Conservation (phyloP, 2,113 vertebrate species). For the Nycticebus coucang region DNA sequence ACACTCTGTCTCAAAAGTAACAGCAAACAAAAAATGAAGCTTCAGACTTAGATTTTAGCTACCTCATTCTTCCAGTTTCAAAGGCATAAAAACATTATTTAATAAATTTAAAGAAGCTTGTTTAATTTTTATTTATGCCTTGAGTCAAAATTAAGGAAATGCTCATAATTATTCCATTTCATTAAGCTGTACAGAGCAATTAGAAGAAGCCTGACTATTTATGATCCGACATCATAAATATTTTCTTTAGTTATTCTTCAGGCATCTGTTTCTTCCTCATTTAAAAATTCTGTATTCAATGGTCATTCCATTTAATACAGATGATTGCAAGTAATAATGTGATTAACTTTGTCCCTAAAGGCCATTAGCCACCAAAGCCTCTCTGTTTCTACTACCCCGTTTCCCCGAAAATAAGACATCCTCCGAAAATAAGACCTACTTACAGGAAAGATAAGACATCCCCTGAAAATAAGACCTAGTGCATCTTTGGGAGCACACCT, state of each 20-base stretch:
- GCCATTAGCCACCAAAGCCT: not conserved
- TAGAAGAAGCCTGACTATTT: not conserved
- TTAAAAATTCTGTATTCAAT: not conserved
- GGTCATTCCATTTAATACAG: not conserved
- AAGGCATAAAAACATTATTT: not conserved
- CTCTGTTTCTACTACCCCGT: not conserved
- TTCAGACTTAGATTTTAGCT: not conserved
- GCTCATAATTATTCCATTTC: not conserved
- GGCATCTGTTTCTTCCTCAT: not conserved
- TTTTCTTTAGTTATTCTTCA: not conserved
- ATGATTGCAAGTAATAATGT: not conserved
- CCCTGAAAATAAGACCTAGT: too few species aligned
- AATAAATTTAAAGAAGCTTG: not conserved
- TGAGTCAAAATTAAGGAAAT: not conserved
- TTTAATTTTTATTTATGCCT: not conserved
- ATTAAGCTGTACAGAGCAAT: not conserved
- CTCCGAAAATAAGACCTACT: too few species aligned
- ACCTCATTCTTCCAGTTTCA: not conserved
- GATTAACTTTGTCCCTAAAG: not conserved
- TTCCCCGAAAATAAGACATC: too few species aligned
- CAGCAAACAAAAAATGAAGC: not conserved
- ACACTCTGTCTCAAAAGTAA: too few species aligned
- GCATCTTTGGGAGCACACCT: too few species aligned
- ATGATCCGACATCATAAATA: not conserved
- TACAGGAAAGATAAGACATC: too few species aligned